Base-by-base conservation (phyloP, 2,113 vertebrate genomes). In the Hassar affinis region DNA sequence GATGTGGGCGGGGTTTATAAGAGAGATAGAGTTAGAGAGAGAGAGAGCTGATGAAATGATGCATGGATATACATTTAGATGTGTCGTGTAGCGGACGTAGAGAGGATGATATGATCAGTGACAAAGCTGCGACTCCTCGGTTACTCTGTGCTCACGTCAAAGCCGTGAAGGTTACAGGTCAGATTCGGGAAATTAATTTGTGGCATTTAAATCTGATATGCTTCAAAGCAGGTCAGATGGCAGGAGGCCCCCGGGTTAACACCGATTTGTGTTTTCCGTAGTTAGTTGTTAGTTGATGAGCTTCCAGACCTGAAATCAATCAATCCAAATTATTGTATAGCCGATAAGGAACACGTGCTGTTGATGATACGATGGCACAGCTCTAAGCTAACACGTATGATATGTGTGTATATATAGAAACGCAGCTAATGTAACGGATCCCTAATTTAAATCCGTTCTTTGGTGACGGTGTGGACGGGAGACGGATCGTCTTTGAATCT, bases 91-190 rank as follows among this genome's bases (percentile, higher is more conserved):
- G n/a, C n/a, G n/a, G n/a, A n/a, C 3, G 27, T 68, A 11, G 25
- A 27, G 18, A 54, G 17, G 61, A 27, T 17, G 80, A 57, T 81
- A 2, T 49, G 51, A 61, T 84, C 52, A 61, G 71, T 80, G 59
- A 85, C 57, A 59, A 79, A 83, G 84, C 81, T 80, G 68, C 74
- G 74, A 84, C 80, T 79, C 78, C 72, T 78, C 51, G 59, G 80
- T 57, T 76, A 78, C 61, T 69, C 62, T 81, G 72, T 86, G 88
- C 86, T 86, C 89, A 86, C 6, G 38, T 90, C 72, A 83, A 87
- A 84, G 69, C 54, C 72, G n/a, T 71, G 47, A 71, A 89, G 84
- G 66, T 78, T 72, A 79, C 61, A 56, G n/a, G 51, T 69, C 66
- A 80, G 42, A 7, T 74, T 81, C 20, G 12, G 15, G 38, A 81